Conservation (phyloP, 2,113 vertebrate species). For the Oryzias woworae region DNA sequence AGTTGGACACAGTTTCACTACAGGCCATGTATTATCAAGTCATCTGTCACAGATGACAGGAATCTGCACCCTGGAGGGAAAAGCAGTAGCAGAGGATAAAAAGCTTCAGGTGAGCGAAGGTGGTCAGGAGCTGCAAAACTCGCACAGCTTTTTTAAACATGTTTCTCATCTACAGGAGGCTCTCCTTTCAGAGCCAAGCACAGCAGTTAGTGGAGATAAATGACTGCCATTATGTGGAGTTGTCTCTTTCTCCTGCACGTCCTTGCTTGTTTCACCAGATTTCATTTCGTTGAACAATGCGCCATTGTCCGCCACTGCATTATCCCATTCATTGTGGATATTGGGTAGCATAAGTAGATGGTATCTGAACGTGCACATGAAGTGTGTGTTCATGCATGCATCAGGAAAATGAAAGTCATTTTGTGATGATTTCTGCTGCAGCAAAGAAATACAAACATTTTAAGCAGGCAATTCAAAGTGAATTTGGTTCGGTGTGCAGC, state of each 20-base stretch:
- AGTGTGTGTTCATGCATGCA: conserved; percentile 13
- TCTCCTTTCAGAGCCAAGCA: conserved; percentile 44
- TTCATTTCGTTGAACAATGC: conserved; percentile 66
- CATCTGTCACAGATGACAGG: conserved; percentile 47
- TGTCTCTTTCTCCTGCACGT: conserved; percentile 36
- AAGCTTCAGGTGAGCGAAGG: conserved; percentile 27
- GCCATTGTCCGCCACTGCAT: conserved; percentile 50
- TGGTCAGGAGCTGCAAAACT: conserved; percentile 30
- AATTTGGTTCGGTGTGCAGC: conserved; percentile 45
- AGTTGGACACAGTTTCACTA: conserved; percentile 8
- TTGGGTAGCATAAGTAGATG: conserved; percentile 58
- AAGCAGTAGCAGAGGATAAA: conserved; percentile 37
- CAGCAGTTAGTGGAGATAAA: conserved; percentile 66
- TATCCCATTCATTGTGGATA: conserved; percentile 39
- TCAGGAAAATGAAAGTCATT: conserved; percentile 46
- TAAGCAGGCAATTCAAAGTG: conserved; percentile 50
- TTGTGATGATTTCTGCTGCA: conserved; percentile 41
- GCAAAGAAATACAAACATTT: conserved; percentile 57
- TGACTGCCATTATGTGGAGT: conserved; percentile 50
- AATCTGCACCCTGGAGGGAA: conserved; percentile 18
- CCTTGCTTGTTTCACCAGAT: conserved; percentile 44
- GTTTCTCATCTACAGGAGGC: conserved; percentile 45
- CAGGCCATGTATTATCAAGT: conserved; percentile 33
- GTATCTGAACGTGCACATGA: conserved; percentile 17
- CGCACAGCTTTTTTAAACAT: conserved; percentile 57